Evolutionary conservation across 2,113 vertebrate genomes (phyloP).

Genomic region (Semnornis frantzii): DNA sequence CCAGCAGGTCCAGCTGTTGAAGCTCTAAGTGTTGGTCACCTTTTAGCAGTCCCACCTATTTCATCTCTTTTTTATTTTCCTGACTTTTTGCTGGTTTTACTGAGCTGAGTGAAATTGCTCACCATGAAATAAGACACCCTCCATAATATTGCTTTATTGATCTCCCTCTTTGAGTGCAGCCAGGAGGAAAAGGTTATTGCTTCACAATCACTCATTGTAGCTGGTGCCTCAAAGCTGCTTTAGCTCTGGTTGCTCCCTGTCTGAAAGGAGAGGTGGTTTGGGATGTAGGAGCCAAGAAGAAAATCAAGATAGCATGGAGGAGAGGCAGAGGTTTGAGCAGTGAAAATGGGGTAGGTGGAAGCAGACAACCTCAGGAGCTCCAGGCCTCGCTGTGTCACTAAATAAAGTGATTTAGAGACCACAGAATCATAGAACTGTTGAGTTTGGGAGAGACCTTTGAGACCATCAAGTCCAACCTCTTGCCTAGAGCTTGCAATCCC

Average conservation of each 20-base stretch:
- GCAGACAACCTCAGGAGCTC: background rate
- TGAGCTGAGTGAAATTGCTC: background rate
- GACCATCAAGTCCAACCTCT: no score
- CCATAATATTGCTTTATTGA: background rate
- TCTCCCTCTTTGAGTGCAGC: background rate
- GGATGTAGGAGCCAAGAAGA: background rate
- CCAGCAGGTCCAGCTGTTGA: background rate
- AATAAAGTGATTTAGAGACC: background rate
- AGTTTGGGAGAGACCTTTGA: no score
- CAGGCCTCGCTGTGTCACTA: fast-evolving
- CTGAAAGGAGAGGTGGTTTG: background rate
- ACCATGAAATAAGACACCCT: background rate
- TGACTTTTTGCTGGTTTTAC: background rate
- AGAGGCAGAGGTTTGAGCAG: fast-evolving
- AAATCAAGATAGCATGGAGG: background rate
- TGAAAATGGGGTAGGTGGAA: background rate
- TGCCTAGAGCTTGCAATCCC: no score
- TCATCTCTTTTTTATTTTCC: background rate
- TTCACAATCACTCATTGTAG: background rate
- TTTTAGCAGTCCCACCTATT: background rate
- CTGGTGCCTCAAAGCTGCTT: background rate
- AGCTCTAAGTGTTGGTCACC: background rate
- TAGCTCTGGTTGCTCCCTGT: background rate
- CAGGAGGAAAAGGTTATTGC: background rate
- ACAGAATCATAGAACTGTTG: no score